Percentiles rank a stretch among this genome's conserved stretches.
phyloP scores from a whole-genome alignment of 2,797 vertebrate genomes.

The Serranus cabrilla region DNA sequence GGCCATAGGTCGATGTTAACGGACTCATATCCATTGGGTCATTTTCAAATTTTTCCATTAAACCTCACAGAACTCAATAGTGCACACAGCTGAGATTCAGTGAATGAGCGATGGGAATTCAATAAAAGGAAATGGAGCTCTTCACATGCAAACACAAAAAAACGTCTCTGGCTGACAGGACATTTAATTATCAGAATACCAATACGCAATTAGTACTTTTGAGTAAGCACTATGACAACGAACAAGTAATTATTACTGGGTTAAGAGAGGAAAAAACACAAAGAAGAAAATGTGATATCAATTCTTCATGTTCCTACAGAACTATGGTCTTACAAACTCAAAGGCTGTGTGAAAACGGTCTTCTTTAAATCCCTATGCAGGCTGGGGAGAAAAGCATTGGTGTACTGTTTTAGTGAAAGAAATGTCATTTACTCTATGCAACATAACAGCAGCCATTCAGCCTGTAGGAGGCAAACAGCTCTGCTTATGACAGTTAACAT shows the following conservation, averaged over 20 bases:
- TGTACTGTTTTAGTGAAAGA: neutral
- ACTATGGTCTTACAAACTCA: neutral
- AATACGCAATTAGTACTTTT: neutral
- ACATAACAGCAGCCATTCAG: neutral
- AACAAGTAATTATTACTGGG: constrained; percentile 15
- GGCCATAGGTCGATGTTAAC: neutral
- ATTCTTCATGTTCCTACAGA: neutral
- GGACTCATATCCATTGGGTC: neutral
- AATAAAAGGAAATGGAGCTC: neutral
- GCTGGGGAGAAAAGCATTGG: neutral
- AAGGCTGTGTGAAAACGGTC: neutral
- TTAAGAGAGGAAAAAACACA: constrained; percentile 1
- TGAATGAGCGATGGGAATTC: neutral
- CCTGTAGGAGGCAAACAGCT: neutral
- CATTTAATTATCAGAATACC: constrained; percentile 1
- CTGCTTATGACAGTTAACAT: neutral
- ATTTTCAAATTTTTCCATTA: neutral
- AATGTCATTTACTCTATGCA: neutral
- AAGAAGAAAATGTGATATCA: too few species aligned
- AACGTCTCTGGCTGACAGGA: neutral
- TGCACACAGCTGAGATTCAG: neutral
- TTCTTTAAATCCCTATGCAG: neutral
- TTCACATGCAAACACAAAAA: constrained; percentile 4
- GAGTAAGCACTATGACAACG: neutral
- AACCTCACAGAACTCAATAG: neutral